Conservation (phyloP, 2,113 vertebrate genomes). For the Symphodus melops region DNA sequence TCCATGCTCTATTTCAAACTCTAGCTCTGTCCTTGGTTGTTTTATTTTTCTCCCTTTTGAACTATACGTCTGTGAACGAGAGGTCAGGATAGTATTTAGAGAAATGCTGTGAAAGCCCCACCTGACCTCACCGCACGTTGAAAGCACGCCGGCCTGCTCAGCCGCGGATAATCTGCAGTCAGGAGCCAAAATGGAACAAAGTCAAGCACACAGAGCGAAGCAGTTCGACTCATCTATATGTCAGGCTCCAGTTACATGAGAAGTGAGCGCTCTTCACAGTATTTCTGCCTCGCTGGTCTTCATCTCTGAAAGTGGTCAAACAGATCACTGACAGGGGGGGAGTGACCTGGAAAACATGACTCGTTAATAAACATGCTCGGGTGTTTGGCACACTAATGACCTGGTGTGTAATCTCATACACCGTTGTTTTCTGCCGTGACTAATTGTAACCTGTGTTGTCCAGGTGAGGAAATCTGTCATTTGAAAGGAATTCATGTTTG, state of each 20-base stretch:
- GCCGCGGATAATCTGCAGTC: slow-evolving; percentile 21
- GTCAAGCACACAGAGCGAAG: slow-evolving; percentile 26
- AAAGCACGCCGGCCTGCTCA: neutral
- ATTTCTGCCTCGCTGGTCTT: slow-evolving; percentile 38
- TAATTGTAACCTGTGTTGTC: slow-evolving; percentile 27
- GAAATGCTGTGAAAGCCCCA: slow-evolving; percentile 28
- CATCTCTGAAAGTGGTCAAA: slow-evolving; percentile 70
- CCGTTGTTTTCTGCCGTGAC: slow-evolving; percentile 15
- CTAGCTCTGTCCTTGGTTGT: neutral
- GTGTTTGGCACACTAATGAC: slow-evolving; percentile 34
- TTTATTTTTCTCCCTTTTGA: neutral
- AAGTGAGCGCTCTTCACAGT: slow-evolving; percentile 45
- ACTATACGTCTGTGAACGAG: neutral
- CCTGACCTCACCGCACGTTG: slow-evolving; percentile 28
- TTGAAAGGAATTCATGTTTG: neutral
- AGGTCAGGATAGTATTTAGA: slow-evolving; percentile 20
- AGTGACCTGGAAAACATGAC: slow-evolving; percentile 59
- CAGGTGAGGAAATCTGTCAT: slow-evolving; percentile 15
- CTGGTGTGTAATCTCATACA: slow-evolving; percentile 9
- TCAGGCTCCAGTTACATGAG: slow-evolving; percentile 57
- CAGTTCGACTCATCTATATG: slow-evolving; percentile 24
- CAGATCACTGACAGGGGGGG: slow-evolving; percentile 38
- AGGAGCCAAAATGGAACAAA: slow-evolving; percentile 37
- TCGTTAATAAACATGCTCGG: slow-evolving; percentile 14
- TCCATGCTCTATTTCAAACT: neutral